Conservation (phyloP, 2,113 vertebrate species). For the Psittacula cyanocephala region DNA sequence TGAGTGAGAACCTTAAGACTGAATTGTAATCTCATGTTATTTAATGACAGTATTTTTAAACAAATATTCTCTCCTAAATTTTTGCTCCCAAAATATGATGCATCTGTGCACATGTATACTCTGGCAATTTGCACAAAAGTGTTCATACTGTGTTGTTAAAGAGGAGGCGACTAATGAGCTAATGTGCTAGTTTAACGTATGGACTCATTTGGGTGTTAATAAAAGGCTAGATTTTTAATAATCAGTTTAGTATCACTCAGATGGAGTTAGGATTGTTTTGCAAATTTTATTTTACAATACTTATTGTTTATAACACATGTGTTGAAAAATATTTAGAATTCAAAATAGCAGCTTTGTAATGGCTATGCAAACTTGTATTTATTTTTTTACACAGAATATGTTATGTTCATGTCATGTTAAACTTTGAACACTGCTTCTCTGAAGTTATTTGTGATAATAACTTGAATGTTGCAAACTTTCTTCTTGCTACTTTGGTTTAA, state of each 20-base stretch:
- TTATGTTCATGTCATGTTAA: background rate
- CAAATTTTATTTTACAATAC: background rate
- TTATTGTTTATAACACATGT: background rate
- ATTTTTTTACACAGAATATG: background rate
- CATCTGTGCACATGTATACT: background rate
- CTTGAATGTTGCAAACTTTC: background rate
- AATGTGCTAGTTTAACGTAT: background rate
- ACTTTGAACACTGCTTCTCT: slow-evolving; percentile 14
- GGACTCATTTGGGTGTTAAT: background rate
- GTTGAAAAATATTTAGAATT: background rate
- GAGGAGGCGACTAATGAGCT: background rate
- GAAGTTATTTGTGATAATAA: background rate
- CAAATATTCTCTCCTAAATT: background rate
- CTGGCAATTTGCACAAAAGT: background rate
- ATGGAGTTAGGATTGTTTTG: background rate
- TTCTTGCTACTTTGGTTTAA: background rate
- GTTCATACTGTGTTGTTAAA: background rate
- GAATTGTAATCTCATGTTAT: background rate
- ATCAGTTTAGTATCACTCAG: background rate
- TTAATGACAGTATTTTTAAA: background rate
- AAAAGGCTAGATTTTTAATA: background rate
- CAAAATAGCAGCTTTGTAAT: background rate
- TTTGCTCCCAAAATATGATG: background rate
- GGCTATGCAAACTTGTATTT: background rate
- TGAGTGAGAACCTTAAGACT: background rate